Evolutionary conservation across 2,797 vertebrate species (phyloP).

Genomic region (Pogoniulus pusillus): DNA sequence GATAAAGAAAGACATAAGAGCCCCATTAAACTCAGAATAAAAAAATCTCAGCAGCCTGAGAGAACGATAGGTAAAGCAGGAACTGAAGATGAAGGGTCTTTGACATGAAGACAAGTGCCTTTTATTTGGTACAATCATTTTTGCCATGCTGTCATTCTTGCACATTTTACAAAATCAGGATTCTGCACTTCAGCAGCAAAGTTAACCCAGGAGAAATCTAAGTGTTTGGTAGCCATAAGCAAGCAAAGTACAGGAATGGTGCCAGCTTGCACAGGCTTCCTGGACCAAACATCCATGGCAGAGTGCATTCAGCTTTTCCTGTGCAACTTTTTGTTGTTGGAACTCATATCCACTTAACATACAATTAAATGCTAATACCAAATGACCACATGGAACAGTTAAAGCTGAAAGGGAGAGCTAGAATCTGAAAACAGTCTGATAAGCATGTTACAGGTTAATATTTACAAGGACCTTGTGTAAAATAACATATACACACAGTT

Average conservation of each 20-base stretch:
- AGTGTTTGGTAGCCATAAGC: not conserved
- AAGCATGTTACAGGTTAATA: not conserved
- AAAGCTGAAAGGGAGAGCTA: not conserved
- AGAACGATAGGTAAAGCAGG: not conserved
- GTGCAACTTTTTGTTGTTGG: not conserved
- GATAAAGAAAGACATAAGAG: not conserved
- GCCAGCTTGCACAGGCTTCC: not conserved
- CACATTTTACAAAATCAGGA: not conserved
- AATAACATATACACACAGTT: not conserved
- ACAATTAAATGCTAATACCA: not conserved
- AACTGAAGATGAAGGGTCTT: not conserved
- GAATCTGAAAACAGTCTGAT: not conserved
- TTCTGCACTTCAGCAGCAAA: not conserved
- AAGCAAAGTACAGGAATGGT: fast-evolving
- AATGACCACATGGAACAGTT: not conserved
- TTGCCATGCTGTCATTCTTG: not conserved
- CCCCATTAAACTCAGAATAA: not conserved
- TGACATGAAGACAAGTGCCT: not conserved
- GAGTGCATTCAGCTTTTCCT: not conserved
- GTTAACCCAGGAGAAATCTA: not conserved
- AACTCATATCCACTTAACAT: not conserved
- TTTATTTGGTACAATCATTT: not conserved
- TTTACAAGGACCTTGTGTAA: not conserved
- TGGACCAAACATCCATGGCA: not conserved
- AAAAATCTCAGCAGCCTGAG: not conserved